These are phyloP conservation scores for Patagioenas fasciata DNA, from an alignment of 2,113 vertebrate species.

Conservation along the genomic window DNA sequence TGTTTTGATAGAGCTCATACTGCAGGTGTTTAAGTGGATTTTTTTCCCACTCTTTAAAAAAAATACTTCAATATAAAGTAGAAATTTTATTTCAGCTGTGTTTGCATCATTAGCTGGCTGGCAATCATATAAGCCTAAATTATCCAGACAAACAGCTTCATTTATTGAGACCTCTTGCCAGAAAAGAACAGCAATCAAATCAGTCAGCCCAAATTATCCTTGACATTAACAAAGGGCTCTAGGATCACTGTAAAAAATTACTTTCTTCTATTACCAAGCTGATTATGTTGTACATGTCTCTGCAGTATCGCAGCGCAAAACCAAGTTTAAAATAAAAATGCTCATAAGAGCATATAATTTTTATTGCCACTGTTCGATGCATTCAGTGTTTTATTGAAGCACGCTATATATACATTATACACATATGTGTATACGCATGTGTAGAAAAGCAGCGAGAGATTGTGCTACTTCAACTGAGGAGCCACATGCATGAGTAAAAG, in stretches of 20 bases:
- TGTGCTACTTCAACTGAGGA: not conserved
- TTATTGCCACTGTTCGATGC: conserved; percentile 44
- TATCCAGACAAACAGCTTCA: conserved; percentile 65
- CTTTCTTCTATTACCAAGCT: conserved; percentile 47
- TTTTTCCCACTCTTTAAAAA: rapidly evolving
- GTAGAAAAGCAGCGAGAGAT: not conserved
- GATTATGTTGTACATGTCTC: conserved; percentile 42
- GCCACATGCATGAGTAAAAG: not conserved
- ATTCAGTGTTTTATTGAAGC: conserved; percentile 5
- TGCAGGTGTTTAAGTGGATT: conserved; percentile 21
- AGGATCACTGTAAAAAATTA: conserved; percentile 63
- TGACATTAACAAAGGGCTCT: conserved; percentile 67
- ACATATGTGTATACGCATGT: not conserved
- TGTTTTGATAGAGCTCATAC: not conserved
- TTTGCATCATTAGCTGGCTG: conserved; percentile 64
- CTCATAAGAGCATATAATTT: conserved; percentile 29
- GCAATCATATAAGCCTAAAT: conserved; percentile 68
- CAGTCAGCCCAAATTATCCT: conserved; percentile 69
- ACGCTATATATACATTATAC: not conserved
- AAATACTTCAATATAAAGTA: not conserved
- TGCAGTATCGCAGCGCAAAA: not conserved
- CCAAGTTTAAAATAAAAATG: conserved; percentile 23
- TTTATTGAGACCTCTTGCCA: conserved; percentile 56
- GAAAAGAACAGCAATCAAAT: conserved; percentile 68
- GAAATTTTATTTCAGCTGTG: conserved; percentile 67